A percentile compares a stretch with the other conserved stretches of the same genome.
phyloP scores from a whole-genome alignment of 2,888 invertebrate genomes.

The Chelonus formosanus region DNA sequence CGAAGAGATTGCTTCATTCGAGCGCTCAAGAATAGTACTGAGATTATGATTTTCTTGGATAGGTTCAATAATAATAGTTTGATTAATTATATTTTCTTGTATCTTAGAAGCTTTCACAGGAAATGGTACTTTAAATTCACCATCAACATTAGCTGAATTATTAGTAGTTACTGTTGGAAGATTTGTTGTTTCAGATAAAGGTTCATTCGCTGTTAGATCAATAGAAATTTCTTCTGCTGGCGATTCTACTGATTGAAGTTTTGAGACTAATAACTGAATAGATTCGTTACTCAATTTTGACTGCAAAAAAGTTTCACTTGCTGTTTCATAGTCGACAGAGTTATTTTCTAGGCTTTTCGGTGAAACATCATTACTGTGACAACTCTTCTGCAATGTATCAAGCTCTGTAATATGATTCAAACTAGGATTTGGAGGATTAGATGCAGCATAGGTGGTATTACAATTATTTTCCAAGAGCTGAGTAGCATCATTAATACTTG shows the following conservation, averaged over 20 bases:
- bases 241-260: too few species aligned
- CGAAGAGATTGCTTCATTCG: slow-evolving; percentile 18
- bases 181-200: slow-evolving; percentile 1
- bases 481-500: slow-evolving; percentile 8
- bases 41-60: slow-evolving; percentile 25
- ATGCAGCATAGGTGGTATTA: slow-evolving; percentile 2
- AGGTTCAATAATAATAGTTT: not conserved
- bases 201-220: not conserved
- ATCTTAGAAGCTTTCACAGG: not conserved
- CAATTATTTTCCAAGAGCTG: not conserved
- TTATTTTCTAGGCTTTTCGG: not conserved
- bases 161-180: slow-evolving; percentile 26
- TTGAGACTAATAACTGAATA: too few species aligned
- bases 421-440: not conserved
- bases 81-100: slow-evolving; percentile 2
- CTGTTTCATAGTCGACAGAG: slow-evolving; percentile 17
- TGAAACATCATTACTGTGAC: not conserved
- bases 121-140: slow-evolving; percentile 22
- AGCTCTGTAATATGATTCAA: slow-evolving; percentile 6
- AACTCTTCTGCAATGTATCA: not conserved
- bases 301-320: slow-evolving; percentile 7
- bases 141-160: slow-evolving; percentile 13
- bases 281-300: not conserved
- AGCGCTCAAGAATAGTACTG: slow-evolving; percentile 2
- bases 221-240: too few species aligned